These are phyloP conservation scores for Hirtodrosophila trivittata DNA, from an alignment of 2,888 invertebrate genomes.

Conservation along the genomic window DNA sequence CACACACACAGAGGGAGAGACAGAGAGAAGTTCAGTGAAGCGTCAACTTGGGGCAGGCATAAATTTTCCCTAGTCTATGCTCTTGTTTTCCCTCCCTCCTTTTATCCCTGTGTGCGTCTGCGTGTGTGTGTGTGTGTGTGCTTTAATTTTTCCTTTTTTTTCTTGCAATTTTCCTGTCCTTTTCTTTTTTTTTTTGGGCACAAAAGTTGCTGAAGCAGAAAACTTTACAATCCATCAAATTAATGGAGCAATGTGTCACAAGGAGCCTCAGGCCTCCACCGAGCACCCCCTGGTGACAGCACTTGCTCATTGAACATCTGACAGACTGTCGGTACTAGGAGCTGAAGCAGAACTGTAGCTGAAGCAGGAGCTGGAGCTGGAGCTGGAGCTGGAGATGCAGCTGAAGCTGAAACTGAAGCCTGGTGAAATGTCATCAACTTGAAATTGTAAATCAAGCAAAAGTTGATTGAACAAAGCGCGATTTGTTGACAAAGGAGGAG, in stretches of 20 bases:
- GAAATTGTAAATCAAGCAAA: conserved; percentile 70
- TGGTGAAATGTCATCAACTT: conserved; percentile 66
- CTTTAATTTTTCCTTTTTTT: conserved; percentile 65
- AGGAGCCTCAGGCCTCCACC: conserved; percentile 31
- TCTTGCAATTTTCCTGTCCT: conserved; percentile 52
- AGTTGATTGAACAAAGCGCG: conserved; percentile 68
- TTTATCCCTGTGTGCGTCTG: conserved; percentile 23
- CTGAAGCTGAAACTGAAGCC: conserved; percentile 13
- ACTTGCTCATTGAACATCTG: conserved; percentile 13
- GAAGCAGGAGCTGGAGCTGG: conserved; percentile 10
- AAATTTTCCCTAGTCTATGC: conserved; percentile 36
- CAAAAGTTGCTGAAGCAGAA: conserved; percentile 69
- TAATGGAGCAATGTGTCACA: conserved; percentile 79
- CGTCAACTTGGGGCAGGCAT: conserved; percentile 69
- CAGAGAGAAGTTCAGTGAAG: conserved; percentile 64
- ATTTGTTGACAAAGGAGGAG: conserved; percentile 9
- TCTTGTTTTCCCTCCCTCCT: not conserved
- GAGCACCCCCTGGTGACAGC: conserved; percentile 3
- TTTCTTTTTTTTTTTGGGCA: conserved; percentile 31
- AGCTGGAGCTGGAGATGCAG: conserved; percentile 12
- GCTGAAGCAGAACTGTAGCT: conserved; percentile 16
- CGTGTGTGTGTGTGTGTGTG: conserved; percentile 23
- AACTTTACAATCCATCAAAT: conserved; percentile 80
- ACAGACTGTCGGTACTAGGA: conserved; percentile 30
- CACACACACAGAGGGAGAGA: conserved; percentile 37